Conservation (phyloP, 2,113 vertebrate species). For the Ia io region DNA sequence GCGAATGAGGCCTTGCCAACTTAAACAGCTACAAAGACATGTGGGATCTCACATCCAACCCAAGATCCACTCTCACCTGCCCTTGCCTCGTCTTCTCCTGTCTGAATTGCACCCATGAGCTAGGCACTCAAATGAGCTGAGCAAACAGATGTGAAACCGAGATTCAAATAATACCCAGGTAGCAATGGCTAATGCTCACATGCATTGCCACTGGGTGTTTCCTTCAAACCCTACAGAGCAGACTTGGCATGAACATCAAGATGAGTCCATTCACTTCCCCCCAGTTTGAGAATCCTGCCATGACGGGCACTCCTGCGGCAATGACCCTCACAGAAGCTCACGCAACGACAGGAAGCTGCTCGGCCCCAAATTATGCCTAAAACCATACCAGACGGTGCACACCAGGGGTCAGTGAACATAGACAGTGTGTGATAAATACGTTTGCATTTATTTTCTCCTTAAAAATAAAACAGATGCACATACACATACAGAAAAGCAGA, state of each 20-base stretch:
- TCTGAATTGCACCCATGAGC: conserved; percentile 93
- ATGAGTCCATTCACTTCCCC: neutral
- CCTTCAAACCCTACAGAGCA: neutral
- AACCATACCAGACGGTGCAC: neutral
- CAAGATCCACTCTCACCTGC: conserved; percentile 90
- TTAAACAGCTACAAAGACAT: conserved; percentile 68
- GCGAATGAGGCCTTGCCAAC: neutral
- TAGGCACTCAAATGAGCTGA: conserved; percentile 66
- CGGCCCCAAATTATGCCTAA: neutral
- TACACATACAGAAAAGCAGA: neutral
- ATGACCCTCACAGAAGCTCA: neutral
- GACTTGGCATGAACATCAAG: neutral
- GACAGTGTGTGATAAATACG: neutral
- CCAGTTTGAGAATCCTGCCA: neutral
- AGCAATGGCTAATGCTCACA: neutral
- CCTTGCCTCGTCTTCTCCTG: conserved; percentile 91
- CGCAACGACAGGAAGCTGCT: too few species aligned
- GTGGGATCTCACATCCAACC: conserved; percentile 81
- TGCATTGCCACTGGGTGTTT: neutral
- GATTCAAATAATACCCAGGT: neutral
- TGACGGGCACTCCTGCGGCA: neutral
- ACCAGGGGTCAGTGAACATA: neutral
- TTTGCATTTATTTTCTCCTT: conserved; percentile 52
- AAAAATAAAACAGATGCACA: neutral
- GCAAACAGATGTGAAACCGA: neutral